Base-by-base conservation (phyloP, 92 coral and sea anemone species). In the Hydrozoanthus gracilis region DNA sequence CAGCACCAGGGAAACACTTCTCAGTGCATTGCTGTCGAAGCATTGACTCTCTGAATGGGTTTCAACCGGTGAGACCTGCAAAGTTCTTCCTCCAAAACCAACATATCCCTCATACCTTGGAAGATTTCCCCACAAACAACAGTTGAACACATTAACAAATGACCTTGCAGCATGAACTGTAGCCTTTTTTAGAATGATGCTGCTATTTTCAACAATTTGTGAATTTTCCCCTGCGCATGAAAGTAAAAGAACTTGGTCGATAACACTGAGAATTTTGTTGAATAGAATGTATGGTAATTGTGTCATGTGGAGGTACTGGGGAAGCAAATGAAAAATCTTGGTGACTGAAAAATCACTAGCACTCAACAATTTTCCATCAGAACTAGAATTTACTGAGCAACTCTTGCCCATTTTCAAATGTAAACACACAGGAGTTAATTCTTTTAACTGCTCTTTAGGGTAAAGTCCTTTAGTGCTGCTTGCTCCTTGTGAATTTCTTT, bases 1-100 rank as follows among this genome's bases (percentile, higher is more conserved):
- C 14, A 90, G 83, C 79, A 87, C 52, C 0, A 90, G 76, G 10
- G 86, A 87, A 44, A 87, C 78, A 56, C 82, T 87, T 45, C 88
- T 90, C 77, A 74, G 16, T 4, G 75, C 85, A 64, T 73, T 77
- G 4, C 46, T 44, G 48, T 83, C 87, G 5, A 83, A 5, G 7
- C 51, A 44, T 46, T 45, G 47, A 35, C 44, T 51, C 69, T 20
- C 52, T 47, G 62, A 58, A n/a, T 55, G 62, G 55, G 13, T 13
- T 15, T n/a, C 68, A 11, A 10, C 60, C 12, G 76, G 39, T 67
- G 71, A 8, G 4, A 48, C 44, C 54, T 60, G 79, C 39, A 87
- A 45, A 64, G 64, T 44, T 4, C 83, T 52, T 66, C 95, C 98
- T 12, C 95, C 93, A 88, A 95, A 95, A 50, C 95, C 94, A 52